Evolutionary conservation across 2,888 invertebrate species (phyloP), one percentile per base, ranked within the genome.

Genomic region (Amphipyra tragopoginis): DNA sequence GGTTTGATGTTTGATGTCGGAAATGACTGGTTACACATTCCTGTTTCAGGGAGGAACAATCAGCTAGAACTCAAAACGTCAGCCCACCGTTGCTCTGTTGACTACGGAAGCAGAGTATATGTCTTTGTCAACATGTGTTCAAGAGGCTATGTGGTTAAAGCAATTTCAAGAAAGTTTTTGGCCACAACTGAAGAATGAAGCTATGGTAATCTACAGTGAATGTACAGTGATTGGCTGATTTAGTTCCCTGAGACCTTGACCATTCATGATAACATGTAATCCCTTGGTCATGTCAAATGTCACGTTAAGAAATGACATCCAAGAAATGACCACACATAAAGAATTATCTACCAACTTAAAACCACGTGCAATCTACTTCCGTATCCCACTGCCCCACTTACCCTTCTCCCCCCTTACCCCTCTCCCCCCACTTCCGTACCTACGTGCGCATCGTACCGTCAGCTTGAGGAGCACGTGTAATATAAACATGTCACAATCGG

Each of bases 21-120:
- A n/a, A n/a, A n/a, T n/a, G n/a, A 68, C 79, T 1, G 80, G 82
- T 5, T 81, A 77, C 36, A 48, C 55, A 9, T 82, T 80, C 62
- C 6, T 78, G 0, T 74, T 75, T 62, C 79, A 82, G 65, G 78
- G 77, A 57, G 81, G 72, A 26, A 44, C 76, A 8, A 76, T 82
- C 26, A 49, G 57, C n/a, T 85, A 82, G 82, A 57, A 48, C 6
- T 82, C 81, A 10, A 67, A 50, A 36, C 65, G 63, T 2, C 79
- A 82, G 34, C 66, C 45, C 3, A 65, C 72, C 3, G 53, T 67
- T 34, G 55, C 55, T 10, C 45, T 64, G 4, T 64, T 54, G 0
- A 69, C 58, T 10, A 59, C 61, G 0, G 65, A 70, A 15, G 70
- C 75, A 21, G 76, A 80, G 39, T 77, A 78, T 14, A 79, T 81